Conservation (phyloP, 1,140 invertebrate species). For the Phenacoccus solenopsis region DNA sequence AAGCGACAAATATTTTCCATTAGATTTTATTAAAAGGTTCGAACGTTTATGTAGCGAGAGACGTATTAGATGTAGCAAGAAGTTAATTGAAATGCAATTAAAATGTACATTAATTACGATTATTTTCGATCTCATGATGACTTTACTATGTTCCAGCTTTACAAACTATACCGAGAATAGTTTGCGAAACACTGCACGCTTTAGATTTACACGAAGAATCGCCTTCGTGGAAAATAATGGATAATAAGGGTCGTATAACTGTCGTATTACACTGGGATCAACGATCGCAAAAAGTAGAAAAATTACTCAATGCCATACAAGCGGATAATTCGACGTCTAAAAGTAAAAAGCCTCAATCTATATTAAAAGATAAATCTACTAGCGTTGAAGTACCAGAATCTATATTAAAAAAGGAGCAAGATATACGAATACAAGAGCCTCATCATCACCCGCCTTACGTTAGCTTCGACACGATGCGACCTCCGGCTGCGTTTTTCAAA, state of each 20-base stretch:
- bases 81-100: too few species aligned
- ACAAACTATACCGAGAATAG: conserved; percentile 88
- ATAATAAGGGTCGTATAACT: conserved; percentile 86
- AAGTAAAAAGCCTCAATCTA: conserved; percentile 4
- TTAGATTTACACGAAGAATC: conserved; percentile 87
- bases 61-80: too few species aligned
- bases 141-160: conserved; percentile 57
- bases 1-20: too few species aligned
- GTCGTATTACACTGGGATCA: conserved; percentile 86
- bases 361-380: conserved; percentile 6
- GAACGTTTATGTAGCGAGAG: too few species aligned
- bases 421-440: neutral
- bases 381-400: conserved; percentile 31
- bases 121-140: too few species aligned
- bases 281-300: conserved; percentile 37
- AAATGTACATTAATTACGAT: too few species aligned
- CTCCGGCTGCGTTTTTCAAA: conserved; percentile 36
- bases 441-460: conserved; percentile 38
- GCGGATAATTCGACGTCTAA: neutral
- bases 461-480: conserved; percentile 25
- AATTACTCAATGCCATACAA: conserved; percentile 5
- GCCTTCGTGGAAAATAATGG: conserved; percentile 93
- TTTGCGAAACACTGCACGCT: conserved; percentile 88
- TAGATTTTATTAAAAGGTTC: too few species aligned
- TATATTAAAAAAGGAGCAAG: conserved; percentile 26